Evolutionary conservation across 2,113 vertebrate genomes (phyloP).

Genomic region (Nematolebias whitei): DNA sequence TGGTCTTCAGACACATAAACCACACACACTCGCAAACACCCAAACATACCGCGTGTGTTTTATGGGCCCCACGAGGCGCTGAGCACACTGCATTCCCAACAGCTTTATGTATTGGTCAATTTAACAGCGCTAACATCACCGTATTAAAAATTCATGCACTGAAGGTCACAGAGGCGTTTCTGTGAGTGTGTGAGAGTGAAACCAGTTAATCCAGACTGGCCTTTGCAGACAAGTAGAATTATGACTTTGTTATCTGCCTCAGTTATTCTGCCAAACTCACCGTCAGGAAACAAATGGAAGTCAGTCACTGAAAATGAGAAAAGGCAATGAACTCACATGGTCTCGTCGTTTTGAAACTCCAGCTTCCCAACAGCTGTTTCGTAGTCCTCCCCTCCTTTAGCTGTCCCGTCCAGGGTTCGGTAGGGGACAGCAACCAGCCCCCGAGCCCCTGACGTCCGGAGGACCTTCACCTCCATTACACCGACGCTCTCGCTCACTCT

Average conservation of each 20-base stretch:
- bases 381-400: constrained; percentile 83
- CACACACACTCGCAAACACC: constrained; percentile 2
- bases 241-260: constrained; percentile 29
- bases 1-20: too few relatives aligned
- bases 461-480: constrained; percentile 83
- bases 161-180: constrained; percentile 37
- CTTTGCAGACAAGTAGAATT: constrained; percentile 20
- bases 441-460: constrained; percentile 83
- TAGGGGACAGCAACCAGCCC: constrained; percentile 84
- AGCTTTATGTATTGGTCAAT: constrained; percentile 66
- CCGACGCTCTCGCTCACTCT: constrained; percentile 86
- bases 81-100: constrained; percentile 62
- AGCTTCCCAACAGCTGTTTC: constrained; percentile 79
- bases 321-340: constrained; percentile 83
- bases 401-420: constrained; percentile 79
- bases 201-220: constrained; percentile 27
- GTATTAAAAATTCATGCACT: constrained; percentile 66
- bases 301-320: too few relatives aligned
- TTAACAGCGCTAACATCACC: constrained; percentile 68
- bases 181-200: constrained; percentile 3
- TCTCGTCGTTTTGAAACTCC: constrained; percentile 87
- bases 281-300: too few relatives aligned
- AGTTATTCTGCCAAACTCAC: too few relatives aligned
- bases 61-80: constrained; percentile 36
- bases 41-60: constrained; percentile 18